These are phyloP conservation scores for Ligdia adustata DNA, from an alignment of 2,888 invertebrate species.

Conservation along the genomic window DNA sequence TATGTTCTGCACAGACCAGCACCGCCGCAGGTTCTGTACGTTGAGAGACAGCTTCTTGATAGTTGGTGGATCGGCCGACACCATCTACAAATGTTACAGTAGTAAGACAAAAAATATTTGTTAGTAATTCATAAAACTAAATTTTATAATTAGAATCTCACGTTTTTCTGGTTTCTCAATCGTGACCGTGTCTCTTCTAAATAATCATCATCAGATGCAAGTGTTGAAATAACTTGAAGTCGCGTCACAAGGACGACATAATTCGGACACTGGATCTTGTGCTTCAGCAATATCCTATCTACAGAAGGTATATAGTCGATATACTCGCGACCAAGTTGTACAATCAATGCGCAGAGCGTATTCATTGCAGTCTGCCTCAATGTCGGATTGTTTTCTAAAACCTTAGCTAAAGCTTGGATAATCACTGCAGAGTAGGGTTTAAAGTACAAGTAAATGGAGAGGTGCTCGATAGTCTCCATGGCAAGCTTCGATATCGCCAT, in stretches of 20 bases:
- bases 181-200: slow-evolving; percentile 86
- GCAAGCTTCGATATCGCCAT: slow-evolving; percentile 89
- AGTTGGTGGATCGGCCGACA: slow-evolving; percentile 79
- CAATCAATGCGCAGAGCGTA: slow-evolving; percentile 93
- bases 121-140: neutral
- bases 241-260: slow-evolving; percentile 92
- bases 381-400: slow-evolving; percentile 91
- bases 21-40: slow-evolving; percentile 91
- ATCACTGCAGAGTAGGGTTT: slow-evolving; percentile 96
- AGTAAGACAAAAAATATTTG: neutral
- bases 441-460: slow-evolving; percentile 95
- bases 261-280: slow-evolving; percentile 89
- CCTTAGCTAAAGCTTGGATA: slow-evolving; percentile 95
- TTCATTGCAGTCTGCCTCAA: slow-evolving; percentile 93
- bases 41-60: slow-evolving; percentile 92
- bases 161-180: slow-evolving; percentile 87
- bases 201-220: slow-evolving; percentile 91
- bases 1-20: slow-evolving; percentile 93
- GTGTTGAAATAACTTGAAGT: slow-evolving; percentile 89
- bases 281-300: slow-evolving; percentile 91
- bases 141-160: slow-evolving; percentile 53
- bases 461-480: slow-evolving; percentile 93
- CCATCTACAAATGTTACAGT: slow-evolving; percentile 46
- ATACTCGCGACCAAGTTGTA: slow-evolving; percentile 96
- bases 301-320: slow-evolving; percentile 96